Conservation (phyloP, 2,113 vertebrate genomes). For the Hemiscyllium ocellatum region DNA sequence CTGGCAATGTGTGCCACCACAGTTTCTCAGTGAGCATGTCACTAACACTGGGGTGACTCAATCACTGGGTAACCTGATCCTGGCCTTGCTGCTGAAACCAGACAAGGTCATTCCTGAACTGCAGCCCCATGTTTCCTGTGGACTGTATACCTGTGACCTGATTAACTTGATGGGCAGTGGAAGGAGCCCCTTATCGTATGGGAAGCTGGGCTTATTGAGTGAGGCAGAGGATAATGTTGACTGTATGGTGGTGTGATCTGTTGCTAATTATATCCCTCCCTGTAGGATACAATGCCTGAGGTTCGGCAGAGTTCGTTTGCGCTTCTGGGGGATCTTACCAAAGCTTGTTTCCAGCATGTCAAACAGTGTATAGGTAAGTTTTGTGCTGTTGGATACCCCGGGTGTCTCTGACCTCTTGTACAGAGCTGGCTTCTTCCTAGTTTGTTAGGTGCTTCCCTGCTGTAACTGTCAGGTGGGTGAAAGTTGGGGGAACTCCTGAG, state of each 20-base stretch:
- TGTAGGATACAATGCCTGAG: conserved; percentile 87
- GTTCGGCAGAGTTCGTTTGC: conserved; percentile 92
- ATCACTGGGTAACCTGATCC: background rate
- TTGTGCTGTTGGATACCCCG: background rate
- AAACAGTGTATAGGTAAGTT: conserved; percentile 85
- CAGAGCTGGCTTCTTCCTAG: background rate
- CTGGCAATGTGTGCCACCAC: background rate
- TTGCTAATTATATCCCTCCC: background rate
- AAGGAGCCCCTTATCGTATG: background rate
- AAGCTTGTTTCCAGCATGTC: conserved; percentile 89
- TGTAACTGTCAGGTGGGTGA: background rate
- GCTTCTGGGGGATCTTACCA: conserved; percentile 83
- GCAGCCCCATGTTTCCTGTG: background rate
- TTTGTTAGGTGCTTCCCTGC: background rate
- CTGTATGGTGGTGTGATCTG: background rate
- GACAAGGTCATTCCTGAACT: background rate
- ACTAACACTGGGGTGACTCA: background rate
- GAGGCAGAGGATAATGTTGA: background rate
- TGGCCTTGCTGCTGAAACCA: background rate
- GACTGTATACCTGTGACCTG: too few relatives aligned
- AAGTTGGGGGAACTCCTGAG: background rate
- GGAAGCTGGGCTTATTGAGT: background rate
- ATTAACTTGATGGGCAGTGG: background rate
- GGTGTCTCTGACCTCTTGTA: background rate
- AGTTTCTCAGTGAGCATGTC: background rate